These are phyloP conservation scores for Brachyptera risi DNA, from an alignment of 2,888 invertebrate genomes.

Conservation along the genomic window DNA sequence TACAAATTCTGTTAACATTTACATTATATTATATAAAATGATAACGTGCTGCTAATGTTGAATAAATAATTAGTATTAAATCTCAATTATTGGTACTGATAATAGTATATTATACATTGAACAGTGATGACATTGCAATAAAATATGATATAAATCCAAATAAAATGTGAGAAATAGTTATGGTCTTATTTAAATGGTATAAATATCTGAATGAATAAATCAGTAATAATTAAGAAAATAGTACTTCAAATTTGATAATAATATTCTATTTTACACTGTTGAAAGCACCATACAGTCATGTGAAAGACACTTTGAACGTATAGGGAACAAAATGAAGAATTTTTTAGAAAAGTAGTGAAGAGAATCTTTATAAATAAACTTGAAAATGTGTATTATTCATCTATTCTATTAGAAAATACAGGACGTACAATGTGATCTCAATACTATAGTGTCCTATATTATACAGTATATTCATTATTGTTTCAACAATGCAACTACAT, in stretches of 20 bases:
- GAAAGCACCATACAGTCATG: neutral
- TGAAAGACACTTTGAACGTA: neutral
- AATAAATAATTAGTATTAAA: constrained; percentile 18
- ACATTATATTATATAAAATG: constrained; percentile 16
- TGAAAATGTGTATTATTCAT: no score
- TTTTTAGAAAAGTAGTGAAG: no score
- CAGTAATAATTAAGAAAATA: neutral
- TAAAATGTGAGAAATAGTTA: constrained; percentile 11
- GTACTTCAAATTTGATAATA: neutral
- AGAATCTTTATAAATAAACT: no score
- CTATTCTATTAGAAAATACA: no score
- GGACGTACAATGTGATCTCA: no score
- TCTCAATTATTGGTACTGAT: constrained; percentile 15
- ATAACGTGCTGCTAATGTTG: constrained; percentile 29
- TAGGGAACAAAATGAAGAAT: no score
- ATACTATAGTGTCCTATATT: no score
- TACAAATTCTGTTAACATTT: constrained; percentile 31
- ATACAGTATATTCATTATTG: no score
- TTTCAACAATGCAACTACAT: no score
- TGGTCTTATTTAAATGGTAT: constrained; percentile 9
- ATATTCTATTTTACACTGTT: neutral
- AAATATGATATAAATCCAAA: constrained; percentile 17
- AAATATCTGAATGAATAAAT: neutral
- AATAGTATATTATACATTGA: constrained; percentile 21
- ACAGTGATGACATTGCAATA: constrained; percentile 30